Evolutionary conservation across 2,113 vertebrate genomes (phyloP).

Genomic region (Zosterops hypoxanthus): DNA sequence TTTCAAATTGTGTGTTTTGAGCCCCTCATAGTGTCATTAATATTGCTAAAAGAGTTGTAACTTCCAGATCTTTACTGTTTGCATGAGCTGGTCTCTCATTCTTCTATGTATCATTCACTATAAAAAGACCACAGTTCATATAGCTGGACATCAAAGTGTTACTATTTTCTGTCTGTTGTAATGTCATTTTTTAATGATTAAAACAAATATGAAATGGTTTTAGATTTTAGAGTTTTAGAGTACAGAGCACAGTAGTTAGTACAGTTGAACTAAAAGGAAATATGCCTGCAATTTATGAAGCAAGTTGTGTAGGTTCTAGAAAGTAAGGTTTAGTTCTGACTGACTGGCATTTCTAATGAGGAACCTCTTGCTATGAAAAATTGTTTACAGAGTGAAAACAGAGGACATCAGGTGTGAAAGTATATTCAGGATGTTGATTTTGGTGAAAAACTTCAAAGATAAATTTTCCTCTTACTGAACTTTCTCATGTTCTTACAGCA

Average conservation of each 20-base stretch:
- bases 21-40: background rate
- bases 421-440: background rate
- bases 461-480: slow-evolving; percentile 62
- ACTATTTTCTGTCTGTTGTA: background rate
- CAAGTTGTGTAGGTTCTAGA: background rate
- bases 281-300: background rate
- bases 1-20: background rate
- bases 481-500: slow-evolving; percentile 74
- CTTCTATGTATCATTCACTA: background rate
- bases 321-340: background rate
- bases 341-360: background rate
- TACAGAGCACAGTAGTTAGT: background rate
- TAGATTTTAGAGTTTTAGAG: background rate
- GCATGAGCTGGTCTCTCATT: background rate
- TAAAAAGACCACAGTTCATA: background rate
- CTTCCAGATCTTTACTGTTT: background rate
- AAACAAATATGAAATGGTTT: slow-evolving; percentile 12
- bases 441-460: background rate
- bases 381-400: background rate
- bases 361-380: background rate
- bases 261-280: background rate
- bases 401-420: background rate
- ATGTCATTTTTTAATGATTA: slow-evolving; percentile 12
- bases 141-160: background rate
- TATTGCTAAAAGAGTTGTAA: background rate